Conservation (phyloP, 2,797 vertebrate genomes). For the Odontamblyopus rebecca region DNA sequence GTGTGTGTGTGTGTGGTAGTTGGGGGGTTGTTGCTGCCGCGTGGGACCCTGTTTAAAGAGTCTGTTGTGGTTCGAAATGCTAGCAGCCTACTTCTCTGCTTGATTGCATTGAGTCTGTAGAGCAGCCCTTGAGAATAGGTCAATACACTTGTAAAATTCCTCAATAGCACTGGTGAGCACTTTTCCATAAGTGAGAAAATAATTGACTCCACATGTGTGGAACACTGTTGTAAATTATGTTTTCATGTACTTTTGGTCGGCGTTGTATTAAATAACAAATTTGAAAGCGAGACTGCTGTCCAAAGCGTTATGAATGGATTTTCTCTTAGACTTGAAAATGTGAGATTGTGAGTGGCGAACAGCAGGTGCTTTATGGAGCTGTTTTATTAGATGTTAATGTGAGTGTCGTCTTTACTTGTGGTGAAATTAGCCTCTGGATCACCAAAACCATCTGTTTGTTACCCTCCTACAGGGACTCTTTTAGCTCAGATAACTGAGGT, state of each 20-base stretch:
- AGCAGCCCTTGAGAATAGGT: conserved; percentile 70
- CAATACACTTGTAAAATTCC: conserved; percentile 75
- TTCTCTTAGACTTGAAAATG: neutral
- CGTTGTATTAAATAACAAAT: conserved; percentile 40
- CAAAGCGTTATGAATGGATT: conserved; percentile 2
- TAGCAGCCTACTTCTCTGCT: conserved; percentile 69
- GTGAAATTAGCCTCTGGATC: conserved; percentile 97
- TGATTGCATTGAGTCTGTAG: conserved; percentile 71
- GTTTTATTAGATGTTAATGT: conserved; percentile 99
- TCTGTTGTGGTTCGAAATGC: conserved; percentile 69
- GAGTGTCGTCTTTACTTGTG: conserved; percentile 98
- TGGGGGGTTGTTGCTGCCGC: conserved; percentile 13
- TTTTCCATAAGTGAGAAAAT: conserved; percentile 73
- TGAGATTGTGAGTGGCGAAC: conserved; percentile 87
- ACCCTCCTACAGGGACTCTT: conserved; percentile 89
- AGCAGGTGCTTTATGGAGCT: conserved; percentile 98
- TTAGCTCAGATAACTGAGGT: conserved; percentile 64
- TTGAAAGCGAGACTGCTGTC: conserved; percentile 22
- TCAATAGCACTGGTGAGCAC: conserved; percentile 61
- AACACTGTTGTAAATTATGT: conserved; percentile 50
- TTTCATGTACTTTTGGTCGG: conserved; percentile 44
- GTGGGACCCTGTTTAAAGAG: conserved; percentile 66
- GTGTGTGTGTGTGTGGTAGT: conserved; percentile 5
- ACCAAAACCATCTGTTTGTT: conserved; percentile 97
- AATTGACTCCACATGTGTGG: conserved; percentile 71